A percentile compares a stretch with the other conserved stretches of the same genome.
Conservation (phyloP, 2,888 invertebrate genomes). For the Pyrgus malvae region DNA sequence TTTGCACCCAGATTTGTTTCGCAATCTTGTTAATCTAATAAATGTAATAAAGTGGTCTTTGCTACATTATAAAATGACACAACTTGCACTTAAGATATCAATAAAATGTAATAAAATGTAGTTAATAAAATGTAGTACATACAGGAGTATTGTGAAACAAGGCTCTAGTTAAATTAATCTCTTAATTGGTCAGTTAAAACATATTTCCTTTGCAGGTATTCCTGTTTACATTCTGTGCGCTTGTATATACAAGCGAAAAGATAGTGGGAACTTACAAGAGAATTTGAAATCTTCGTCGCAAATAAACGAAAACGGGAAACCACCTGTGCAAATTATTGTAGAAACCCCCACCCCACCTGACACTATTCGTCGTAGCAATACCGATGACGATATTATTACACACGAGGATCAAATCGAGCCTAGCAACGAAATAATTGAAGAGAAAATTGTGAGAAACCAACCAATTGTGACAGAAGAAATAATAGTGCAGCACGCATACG, state of each 20-base stretch:
- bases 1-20: no score
- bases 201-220: conserved; percentile 55
- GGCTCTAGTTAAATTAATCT: no score
- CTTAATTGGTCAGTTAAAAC: no score
- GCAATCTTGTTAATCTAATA: no score
- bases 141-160: no score
- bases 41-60: no score
- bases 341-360: conserved; percentile 69
- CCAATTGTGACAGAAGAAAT: conserved; percentile 53
- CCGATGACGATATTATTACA: conserved; percentile 42
- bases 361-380: conserved; percentile 53
- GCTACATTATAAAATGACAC: no score
- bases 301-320: conserved; percentile 55
- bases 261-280: conserved; percentile 40
- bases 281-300: conserved; percentile 45
- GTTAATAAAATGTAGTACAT: no score
- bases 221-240: conserved; percentile 63
- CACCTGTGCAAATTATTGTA: conserved; percentile 65
- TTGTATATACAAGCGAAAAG: conserved; percentile 53
- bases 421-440: conserved; percentile 41
- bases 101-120: no score
- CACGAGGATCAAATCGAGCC: conserved; percentile 27
- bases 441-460: conserved; percentile 40
- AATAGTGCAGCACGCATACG: conserved; percentile 53
- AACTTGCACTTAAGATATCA: no score